Evolutionary conservation across 2,888 invertebrate species (phyloP).

Genomic region (Abrostola triplasia): DNA sequence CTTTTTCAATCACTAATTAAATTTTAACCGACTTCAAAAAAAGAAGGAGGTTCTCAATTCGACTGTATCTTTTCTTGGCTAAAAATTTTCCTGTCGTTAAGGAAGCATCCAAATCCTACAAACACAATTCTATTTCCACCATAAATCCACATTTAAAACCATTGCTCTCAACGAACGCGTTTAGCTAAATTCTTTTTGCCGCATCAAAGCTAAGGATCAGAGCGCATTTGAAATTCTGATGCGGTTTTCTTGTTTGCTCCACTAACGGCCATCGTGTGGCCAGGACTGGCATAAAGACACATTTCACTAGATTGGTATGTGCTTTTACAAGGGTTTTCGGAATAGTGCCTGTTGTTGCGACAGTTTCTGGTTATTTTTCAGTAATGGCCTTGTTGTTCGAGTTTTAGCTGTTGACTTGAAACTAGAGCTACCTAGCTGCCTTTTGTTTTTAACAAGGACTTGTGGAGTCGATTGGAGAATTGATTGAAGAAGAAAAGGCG

Average conservation of each 20-base stretch:
- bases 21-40: no score
- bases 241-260: conserved; percentile 69
- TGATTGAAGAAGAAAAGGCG: not conserved
- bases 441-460: not conserved
- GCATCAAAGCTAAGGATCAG: conserved; percentile 59
- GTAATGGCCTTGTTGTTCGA: not conserved
- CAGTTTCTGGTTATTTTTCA: conserved; percentile 13
- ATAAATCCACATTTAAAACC: conserved; percentile 52
- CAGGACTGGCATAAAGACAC: conserved; percentile 33
- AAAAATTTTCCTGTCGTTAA: not conserved
- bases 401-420: conserved; percentile 9
- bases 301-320: conserved; percentile 50
- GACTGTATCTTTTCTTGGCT: no score
- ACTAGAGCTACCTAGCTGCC: not conserved
- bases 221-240: conserved; percentile 74
- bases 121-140: conserved; percentile 41
- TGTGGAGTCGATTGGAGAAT: not conserved
- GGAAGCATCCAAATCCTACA: conserved; percentile 49
- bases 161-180: conserved; percentile 52
- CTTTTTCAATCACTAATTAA: no score
- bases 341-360: conserved; percentile 5
- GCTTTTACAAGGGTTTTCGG: conserved; percentile 31
- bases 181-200: conserved; percentile 59
- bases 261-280: conserved; percentile 48
- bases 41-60: no score